Percentiles rank a stretch among this genome's conserved stretches.
Conservation (phyloP, 2,888 invertebrate genomes). For the Unio pictorum region DNA sequence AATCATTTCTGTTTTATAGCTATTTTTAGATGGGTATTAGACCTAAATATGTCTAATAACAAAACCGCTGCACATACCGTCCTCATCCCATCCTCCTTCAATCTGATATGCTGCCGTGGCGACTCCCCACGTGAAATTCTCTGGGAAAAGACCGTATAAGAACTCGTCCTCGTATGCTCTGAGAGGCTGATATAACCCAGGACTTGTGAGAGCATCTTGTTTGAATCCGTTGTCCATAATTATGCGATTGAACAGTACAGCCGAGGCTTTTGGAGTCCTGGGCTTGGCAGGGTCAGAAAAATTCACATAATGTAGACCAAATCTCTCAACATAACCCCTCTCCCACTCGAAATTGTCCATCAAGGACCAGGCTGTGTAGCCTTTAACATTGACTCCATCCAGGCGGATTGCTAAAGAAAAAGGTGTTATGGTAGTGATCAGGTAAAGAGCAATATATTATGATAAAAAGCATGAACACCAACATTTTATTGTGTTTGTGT, state of each 20-base stretch:
- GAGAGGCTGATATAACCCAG: not conserved
- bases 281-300: conserved; percentile 79
- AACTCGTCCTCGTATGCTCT: conserved; percentile 27
- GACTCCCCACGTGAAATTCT: conserved; percentile 57
- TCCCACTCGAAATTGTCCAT: conserved; percentile 89
- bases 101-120: conserved; percentile 77
- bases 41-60: too few species aligned
- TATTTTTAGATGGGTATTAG: too few species aligned
- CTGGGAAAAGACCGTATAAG: conserved; percentile 34
- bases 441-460: not conserved
- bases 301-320: conserved; percentile 83
- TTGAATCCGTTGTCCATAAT: conserved; percentile 52
- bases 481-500: too few species aligned
- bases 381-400: conserved; percentile 71
- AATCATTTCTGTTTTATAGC: too few species aligned
- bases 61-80: conserved; percentile 45
- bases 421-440: not conserved
- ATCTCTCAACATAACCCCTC: conserved; percentile 80
- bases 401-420: conserved; percentile 42
- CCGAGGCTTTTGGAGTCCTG: conserved; percentile 79
- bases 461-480: too few species aligned
- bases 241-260: conserved; percentile 50
- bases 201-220: conserved; percentile 8
- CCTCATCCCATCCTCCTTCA: conserved; percentile 78
- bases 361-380: conserved; percentile 85